Evolutionary conservation across 1,140 invertebrate species (phyloP).

Genomic region (Thaumetopoea pityocampa): DNA sequence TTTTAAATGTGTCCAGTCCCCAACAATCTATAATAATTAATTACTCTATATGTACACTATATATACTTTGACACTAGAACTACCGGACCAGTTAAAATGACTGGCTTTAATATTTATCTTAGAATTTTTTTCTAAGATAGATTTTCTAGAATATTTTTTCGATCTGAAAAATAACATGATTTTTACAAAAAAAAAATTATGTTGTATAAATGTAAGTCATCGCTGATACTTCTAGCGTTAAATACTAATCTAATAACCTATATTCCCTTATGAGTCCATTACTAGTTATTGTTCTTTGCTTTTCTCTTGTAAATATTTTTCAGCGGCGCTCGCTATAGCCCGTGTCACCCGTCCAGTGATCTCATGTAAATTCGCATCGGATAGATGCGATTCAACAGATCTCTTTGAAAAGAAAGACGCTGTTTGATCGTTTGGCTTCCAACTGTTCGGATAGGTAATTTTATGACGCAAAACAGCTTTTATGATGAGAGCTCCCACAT

Average conservation of each 20-base stretch:
- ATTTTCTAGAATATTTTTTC: too few species aligned
- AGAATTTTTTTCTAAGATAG: too few species aligned
- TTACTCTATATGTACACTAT: too few species aligned
- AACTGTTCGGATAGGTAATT: conserved; percentile 73
- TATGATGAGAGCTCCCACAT: conserved; percentile 85
- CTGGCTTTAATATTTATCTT: too few species aligned
- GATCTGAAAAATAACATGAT: too few species aligned
- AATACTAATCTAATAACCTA: too few species aligned
- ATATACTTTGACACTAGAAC: too few species aligned
- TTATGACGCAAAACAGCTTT: conserved; percentile 88
- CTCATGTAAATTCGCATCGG: conserved; percentile 55
- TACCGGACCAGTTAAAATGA: too few species aligned
- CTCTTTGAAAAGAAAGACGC: conserved; percentile 59
- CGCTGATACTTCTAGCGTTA: too few species aligned
- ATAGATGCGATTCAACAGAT: conserved; percentile 52
- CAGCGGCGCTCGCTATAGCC: conserved; percentile 52
- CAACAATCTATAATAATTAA: conserved; percentile 37
- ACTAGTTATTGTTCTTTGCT: conserved; percentile 33
- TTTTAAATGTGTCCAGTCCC: conserved; percentile 67
- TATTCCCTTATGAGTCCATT: too few species aligned
- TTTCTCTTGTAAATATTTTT: conserved; percentile 53
- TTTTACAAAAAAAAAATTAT: too few species aligned
- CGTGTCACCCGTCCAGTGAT: conserved; percentile 56
- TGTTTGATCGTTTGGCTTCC: conserved; percentile 53
- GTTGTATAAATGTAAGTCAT: too few species aligned